These are phyloP conservation scores for Carlito syrichta DNA, from an alignment of 2,113 vertebrate species.

Conservation along the genomic window DNA sequence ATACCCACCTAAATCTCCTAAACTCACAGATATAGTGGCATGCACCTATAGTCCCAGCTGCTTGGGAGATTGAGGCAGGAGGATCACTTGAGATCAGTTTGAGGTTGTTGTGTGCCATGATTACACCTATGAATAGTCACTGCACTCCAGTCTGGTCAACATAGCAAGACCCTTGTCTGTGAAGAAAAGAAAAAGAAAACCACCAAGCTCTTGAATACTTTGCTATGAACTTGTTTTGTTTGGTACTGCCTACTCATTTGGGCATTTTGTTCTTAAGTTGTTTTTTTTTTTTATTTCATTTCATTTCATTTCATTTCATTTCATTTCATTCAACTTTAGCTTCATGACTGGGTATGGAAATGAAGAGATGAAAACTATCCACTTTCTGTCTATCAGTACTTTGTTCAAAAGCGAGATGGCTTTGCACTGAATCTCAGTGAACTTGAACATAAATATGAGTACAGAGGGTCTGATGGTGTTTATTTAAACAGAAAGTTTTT, in stretches of 20 bases:
- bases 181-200: neutral
- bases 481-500: conserved; percentile 55
- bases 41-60: neutral
- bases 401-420: neutral
- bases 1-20: rapidly evolving
- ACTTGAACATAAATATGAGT: conserved; percentile 21
- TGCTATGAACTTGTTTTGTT: neutral
- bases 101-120: too few relatives aligned
- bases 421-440: neutral
- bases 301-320: too few relatives aligned
- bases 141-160: neutral
- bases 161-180: neutral
- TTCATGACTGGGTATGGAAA: neutral
- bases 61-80: neutral
- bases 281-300: too few relatives aligned
- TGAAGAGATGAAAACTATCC: neutral
- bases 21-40: neutral
- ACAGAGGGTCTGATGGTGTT: neutral
- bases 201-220: neutral
- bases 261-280: too few relatives aligned
- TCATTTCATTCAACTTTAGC: neutral
- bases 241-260: too few relatives aligned
- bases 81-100: neutral
- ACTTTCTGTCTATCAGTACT: neutral
- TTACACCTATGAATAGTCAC: too few relatives aligned